Conservation (phyloP, 37 sponge, comb jelly and placozoan species). For the Axinella damicornis region DNA sequence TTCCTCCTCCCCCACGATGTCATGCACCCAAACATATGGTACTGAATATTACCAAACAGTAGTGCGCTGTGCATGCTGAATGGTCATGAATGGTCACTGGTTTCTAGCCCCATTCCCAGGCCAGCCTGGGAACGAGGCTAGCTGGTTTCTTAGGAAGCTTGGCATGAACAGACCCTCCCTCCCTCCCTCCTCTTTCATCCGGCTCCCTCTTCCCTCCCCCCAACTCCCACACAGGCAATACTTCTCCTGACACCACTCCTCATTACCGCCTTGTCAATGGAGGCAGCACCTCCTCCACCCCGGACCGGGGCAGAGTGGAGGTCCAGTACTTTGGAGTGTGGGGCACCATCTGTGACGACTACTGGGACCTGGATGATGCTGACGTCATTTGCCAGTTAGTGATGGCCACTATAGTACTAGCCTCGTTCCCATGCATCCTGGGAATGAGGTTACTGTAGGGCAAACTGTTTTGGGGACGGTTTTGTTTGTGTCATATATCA, state of each 20-base stretch:
- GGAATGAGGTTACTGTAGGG: background rate
- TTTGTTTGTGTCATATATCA: background rate
- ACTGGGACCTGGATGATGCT: constrained; percentile 65
- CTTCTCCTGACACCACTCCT: background rate
- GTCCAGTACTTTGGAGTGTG: constrained; percentile 58
- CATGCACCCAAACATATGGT: no score
- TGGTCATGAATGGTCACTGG: no score
- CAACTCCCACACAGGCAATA: background rate
- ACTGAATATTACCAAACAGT: no score
- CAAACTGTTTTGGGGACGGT: background rate
- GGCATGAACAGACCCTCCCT: background rate
- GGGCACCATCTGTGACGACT: constrained; percentile 79
- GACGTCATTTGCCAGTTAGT: constrained; percentile 61
- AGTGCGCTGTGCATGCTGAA: no score
- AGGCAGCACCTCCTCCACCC: no score
- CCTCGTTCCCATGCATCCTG: no score
- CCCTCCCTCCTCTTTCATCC: no score
- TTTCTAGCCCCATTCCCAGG: background rate
- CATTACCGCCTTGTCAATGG: no score
- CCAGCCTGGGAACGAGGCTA: background rate
- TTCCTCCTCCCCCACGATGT: no score
- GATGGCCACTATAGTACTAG: no score
- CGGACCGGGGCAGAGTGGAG: constrained; percentile 57
- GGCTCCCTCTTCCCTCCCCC: background rate
- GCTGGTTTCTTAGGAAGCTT: background rate